phyloP scores from a whole-genome alignment of 2,888 invertebrate genomes.

The Drosophila kanekoi region DNA sequence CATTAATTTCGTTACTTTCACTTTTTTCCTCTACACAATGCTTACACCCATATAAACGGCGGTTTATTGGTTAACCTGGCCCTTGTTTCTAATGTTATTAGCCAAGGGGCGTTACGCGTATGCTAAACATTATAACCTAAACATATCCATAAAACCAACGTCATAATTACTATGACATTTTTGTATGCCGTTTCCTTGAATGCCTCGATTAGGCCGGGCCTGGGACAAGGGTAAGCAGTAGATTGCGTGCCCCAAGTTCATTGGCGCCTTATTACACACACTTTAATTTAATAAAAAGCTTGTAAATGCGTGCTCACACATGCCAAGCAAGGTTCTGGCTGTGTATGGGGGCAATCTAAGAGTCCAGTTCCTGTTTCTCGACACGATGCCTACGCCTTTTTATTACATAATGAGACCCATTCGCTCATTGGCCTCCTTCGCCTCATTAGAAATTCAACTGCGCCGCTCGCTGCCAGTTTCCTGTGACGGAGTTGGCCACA shows the following conservation, averaged over 20 bases:
- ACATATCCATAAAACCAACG: slow-evolving; percentile 70
- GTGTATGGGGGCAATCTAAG: neutral
- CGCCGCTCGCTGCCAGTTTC: slow-evolving; percentile 50
- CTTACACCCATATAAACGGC: slow-evolving; percentile 27
- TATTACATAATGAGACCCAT: slow-evolving; percentile 72
- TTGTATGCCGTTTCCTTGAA: slow-evolving; percentile 50
- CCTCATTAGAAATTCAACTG: slow-evolving; percentile 73
- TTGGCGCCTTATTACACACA: slow-evolving; percentile 76
- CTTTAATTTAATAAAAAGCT: slow-evolving; percentile 78
- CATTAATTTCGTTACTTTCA: neutral
- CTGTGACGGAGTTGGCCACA: slow-evolving; percentile 58
- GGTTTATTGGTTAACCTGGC: slow-evolving; percentile 42
- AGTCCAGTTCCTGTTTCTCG: slow-evolving; percentile 24
- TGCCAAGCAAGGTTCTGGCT: slow-evolving; percentile 14
- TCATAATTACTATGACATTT: slow-evolving; percentile 77
- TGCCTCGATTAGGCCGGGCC: slow-evolving; percentile 12
- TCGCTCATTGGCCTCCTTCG: slow-evolving; percentile 16
- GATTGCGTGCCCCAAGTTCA: slow-evolving; percentile 66
- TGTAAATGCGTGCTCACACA: slow-evolving; percentile 72
- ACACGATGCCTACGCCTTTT: slow-evolving; percentile 65
- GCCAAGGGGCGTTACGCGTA: slow-evolving; percentile 35
- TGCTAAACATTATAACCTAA: slow-evolving; percentile 15
- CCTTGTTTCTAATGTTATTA: slow-evolving; percentile 49
- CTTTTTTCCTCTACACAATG: neutral
- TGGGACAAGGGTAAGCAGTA: slow-evolving; percentile 5